A percentile compares a stretch with the other conserved stretches of the same genome.
Evolutionary conservation across 1,140 invertebrate species (phyloP).

Genomic region (Vanessa tameamea): DNA sequence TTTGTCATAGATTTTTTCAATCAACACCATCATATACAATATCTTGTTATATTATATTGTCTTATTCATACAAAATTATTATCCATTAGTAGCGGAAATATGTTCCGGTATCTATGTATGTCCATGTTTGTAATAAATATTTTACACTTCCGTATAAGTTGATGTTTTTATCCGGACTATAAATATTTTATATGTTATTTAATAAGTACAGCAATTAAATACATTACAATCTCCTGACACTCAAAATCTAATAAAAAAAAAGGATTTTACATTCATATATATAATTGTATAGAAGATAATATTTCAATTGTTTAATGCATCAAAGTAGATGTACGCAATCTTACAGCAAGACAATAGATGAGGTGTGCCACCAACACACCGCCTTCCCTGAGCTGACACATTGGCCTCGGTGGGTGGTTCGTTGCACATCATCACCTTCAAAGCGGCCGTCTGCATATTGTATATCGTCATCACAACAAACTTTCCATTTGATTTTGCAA

Average conservation of each 20-base stretch:
- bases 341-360: slow-evolving; percentile 56
- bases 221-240: no score
- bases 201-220: no score
- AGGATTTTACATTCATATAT: not conserved
- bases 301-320: slow-evolving; percentile 19
- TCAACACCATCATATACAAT: no score
- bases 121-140: no score
- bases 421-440: slow-evolving; percentile 72
- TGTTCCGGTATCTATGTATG: no score
- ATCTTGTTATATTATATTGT: no score
- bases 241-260: not conserved
- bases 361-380: slow-evolving; percentile 59
- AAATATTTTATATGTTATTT: no score
- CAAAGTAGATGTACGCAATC: slow-evolving; percentile 44
- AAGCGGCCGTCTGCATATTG: slow-evolving; percentile 59
- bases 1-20: no score
- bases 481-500: slow-evolving; percentile 76
- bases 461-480: slow-evolving; percentile 49
- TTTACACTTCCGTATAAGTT: no score
- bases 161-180: no score
- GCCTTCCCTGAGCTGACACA: slow-evolving; percentile 49
- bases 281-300: not conserved
- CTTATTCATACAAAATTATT: no score
- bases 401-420: slow-evolving; percentile 59
- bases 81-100: no score